These are phyloP conservation scores for Pristionchus exspectatus DNA, from an alignment of 2,888 invertebrate species.

Conservation along the genomic window DNA sequence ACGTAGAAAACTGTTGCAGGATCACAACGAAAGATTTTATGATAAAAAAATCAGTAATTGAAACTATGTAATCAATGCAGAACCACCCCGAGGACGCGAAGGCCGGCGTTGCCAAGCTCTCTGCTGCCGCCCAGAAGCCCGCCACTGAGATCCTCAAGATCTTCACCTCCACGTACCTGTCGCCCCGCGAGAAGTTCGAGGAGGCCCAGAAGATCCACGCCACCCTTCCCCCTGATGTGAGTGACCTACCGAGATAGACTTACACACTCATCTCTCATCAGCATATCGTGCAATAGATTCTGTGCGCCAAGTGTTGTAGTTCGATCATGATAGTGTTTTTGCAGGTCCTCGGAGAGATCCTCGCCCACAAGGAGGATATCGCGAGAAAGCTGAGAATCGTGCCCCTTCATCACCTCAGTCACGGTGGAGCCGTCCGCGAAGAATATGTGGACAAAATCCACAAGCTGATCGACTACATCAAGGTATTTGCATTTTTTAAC, in stretches of 20 bases:
- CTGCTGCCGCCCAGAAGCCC: slow-evolving; percentile 27
- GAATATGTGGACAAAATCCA: slow-evolving; percentile 29
- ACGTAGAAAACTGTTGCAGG: no score
- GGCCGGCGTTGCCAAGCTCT: slow-evolving; percentile 23
- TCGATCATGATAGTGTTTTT: not conserved
- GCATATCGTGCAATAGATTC: no score
- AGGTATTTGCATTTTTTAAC: not conserved
- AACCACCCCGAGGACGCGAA: not conserved
- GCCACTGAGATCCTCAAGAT: slow-evolving; percentile 37
- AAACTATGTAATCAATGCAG: not conserved
- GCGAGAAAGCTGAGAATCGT: slow-evolving; percentile 17
- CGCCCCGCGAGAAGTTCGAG: not conserved
- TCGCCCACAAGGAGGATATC: slow-evolving; percentile 32
- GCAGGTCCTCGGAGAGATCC: slow-evolving; percentile 17
- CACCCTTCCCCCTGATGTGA: not conserved
- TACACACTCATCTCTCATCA: no score
- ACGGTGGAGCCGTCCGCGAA: not conserved
- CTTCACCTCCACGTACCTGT: slow-evolving; percentile 23
- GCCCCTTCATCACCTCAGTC: slow-evolving; percentile 7
- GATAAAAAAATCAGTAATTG: no score
- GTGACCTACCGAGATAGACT: no score
- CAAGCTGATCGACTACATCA: slow-evolving; percentile 10
- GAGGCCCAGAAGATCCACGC: slow-evolving; percentile 4
- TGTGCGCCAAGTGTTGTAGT: no score
- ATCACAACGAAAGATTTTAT: no score